These are phyloP conservation scores for Drosophila gaucha DNA, from an alignment of 2,888 invertebrate species.

Conservation along the genomic window DNA sequence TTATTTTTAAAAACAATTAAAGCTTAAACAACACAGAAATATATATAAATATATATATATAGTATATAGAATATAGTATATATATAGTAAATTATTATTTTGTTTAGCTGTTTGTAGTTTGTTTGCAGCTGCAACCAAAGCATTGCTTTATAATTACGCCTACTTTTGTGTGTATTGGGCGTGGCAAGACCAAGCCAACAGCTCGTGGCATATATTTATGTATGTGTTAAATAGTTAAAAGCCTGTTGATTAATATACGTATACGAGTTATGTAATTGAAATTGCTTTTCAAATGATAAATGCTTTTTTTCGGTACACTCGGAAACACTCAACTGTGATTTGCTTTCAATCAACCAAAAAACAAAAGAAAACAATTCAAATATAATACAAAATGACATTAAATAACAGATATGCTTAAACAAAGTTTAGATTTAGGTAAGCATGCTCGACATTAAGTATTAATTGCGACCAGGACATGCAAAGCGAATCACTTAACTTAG, in stretches of 20 bases:
- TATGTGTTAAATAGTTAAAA: constrained; percentile 37
- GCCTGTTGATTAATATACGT: constrained; percentile 50
- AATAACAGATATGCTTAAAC: constrained; percentile 14
- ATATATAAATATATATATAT: not conserved
- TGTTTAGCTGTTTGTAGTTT: constrained; percentile 14
- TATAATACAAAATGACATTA: constrained; percentile 19
- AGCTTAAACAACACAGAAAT: not conserved
- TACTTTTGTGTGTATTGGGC: constrained; percentile 4
- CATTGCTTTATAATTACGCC: constrained; percentile 56
- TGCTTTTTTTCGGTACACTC: constrained; percentile 36
- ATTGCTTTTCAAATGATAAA: constrained; percentile 51
- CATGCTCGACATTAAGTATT: constrained; percentile 24
- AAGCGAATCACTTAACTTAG: constrained; percentile 36
- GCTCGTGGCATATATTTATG: constrained; percentile 10
- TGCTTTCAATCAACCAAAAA: constrained; percentile 61
- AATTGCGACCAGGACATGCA: constrained; percentile 43
- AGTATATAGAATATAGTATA: not conserved
- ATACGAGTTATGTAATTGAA: constrained; percentile 38
- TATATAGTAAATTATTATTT: constrained; percentile 9
- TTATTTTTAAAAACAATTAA: not conserved
- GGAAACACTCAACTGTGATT: constrained; percentile 82
- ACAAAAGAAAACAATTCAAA: constrained; percentile 40
- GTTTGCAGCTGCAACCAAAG: constrained; percentile 80
- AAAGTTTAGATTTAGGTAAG: constrained; percentile 28
- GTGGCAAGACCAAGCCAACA: too few species aligned